A percentile compares a stretch with the other conserved stretches of the same genome.
Evolutionary conservation across 2,113 vertebrate species (phyloP).

Genomic region (Pygoscelis antarcticus): DNA sequence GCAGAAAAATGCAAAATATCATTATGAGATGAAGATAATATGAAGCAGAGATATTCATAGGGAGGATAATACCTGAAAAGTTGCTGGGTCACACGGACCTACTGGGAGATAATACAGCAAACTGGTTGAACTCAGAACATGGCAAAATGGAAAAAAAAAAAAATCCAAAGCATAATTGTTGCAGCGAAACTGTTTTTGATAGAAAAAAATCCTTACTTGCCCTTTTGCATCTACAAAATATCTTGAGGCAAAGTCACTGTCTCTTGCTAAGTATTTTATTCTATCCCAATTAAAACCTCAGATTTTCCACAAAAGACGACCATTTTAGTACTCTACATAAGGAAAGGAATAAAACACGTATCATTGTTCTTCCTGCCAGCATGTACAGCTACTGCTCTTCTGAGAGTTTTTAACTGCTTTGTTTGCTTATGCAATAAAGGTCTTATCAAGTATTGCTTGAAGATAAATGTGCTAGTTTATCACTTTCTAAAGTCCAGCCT

Average conservation of each 20-base stretch:
- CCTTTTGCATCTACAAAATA: background rate
- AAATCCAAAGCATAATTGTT: background rate
- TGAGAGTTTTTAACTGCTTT: conserved; percentile 22
- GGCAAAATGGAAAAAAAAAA: background rate
- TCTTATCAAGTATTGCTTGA: conserved; percentile 11
- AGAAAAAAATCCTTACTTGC: background rate
- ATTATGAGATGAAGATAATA: background rate
- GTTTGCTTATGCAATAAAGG: conserved; percentile 37
- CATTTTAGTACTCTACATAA: background rate
- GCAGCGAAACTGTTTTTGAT: background rate
- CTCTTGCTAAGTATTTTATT: conserved; percentile 26
- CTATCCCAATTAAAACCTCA: conserved; percentile 14
- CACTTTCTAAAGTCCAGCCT: background rate
- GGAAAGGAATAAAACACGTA: background rate
- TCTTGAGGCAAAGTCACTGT: conserved; percentile 8
- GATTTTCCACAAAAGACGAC: conserved; percentile 18
- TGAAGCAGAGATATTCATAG: background rate
- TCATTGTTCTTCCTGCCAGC: background rate
- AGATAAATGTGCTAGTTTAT: background rate
- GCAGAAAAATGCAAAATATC: background rate
- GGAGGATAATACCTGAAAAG: background rate
- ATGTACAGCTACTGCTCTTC: background rate
- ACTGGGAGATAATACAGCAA: background rate
- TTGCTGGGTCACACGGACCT: background rate
- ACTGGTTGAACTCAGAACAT: background rate